These are phyloP conservation scores for Prionchulus punctatus DNA, from an alignment of 2,888 invertebrate species.

Conservation along the genomic window DNA sequence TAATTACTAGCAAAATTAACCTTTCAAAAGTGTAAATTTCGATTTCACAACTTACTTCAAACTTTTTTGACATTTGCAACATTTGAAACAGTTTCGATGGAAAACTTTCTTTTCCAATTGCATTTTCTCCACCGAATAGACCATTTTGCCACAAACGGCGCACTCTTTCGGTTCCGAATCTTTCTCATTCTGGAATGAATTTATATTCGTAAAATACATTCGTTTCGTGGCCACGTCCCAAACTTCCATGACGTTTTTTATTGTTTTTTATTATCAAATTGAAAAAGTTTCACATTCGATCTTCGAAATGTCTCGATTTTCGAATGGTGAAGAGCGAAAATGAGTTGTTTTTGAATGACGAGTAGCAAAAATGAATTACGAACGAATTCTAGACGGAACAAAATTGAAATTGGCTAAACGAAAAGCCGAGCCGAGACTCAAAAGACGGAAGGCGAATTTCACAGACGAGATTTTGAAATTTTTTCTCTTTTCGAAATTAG, in stretches of 20 bases:
- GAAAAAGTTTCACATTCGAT: no score
- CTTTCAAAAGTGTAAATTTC: not conserved
- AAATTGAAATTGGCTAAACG: not conserved
- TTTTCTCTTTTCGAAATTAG: no score
- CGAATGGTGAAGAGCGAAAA: no score
- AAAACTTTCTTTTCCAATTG: conserved; percentile 38
- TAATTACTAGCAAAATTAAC: not conserved
- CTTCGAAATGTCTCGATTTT: no score
- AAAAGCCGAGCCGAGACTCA: no score
- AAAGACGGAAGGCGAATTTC: no score
- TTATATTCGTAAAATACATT: not conserved
- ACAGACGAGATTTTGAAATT: no score
- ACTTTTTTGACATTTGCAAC: conserved; percentile 70
- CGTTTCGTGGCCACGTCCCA: no score
- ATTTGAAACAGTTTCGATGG: conserved; percentile 41
- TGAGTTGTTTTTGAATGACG: no score
- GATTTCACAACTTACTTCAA: conserved; percentile 57
- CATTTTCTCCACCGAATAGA: conserved; percentile 41
- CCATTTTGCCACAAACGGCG: conserved; percentile 37
- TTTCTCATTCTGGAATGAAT: conserved; percentile 16
- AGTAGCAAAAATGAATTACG: not conserved
- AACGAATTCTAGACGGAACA: not conserved
- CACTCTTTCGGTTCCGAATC: conserved; percentile 40
- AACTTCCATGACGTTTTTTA: no score
- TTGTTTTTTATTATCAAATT: no score